A percentile compares a stretch with the other conserved stretches of the same genome.
Evolutionary conservation across 1,140 invertebrate species (phyloP).

Genomic region (Arctopsyche grandis): DNA sequence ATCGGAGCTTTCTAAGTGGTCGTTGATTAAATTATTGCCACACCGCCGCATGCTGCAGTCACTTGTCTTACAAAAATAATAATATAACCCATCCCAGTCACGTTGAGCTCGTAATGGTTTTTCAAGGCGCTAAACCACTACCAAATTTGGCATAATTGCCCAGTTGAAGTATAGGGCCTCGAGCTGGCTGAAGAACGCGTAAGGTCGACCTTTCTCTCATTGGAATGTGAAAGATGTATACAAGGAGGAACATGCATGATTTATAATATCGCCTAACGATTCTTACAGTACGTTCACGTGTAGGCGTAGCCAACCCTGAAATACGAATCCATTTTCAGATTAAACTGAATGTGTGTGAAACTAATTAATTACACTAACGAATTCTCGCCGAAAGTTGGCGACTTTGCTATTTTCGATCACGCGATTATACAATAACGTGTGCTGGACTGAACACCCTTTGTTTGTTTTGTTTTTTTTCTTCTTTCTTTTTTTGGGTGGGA

Average conservation of each 20-base stretch:
- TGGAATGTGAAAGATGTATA: conserved; percentile 25
- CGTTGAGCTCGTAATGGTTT: neutral
- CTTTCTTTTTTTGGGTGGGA: too few relatives aligned
- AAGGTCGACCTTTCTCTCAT: conserved; percentile 32
- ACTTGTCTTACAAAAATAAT: too few relatives aligned
- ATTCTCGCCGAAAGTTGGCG: conserved; percentile 14
- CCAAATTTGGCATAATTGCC: conserved; percentile 29
- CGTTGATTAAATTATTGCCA: neutral
- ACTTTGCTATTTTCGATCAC: neutral
- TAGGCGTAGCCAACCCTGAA: neutral
- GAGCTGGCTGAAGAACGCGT: neutral
- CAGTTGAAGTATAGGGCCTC: conserved; percentile 1
- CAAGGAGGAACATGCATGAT: neutral
- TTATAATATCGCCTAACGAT: neutral
- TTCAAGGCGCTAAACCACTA: conserved; percentile 7
- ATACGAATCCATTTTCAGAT: neutral
- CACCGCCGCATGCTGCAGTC: too few relatives aligned
- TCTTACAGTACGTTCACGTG: neutral
- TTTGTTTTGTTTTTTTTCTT: too few relatives aligned
- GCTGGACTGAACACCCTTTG: too few relatives aligned
- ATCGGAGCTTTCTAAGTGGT: neutral
- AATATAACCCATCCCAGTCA: too few relatives aligned
- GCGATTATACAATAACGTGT: conserved; percentile 10
- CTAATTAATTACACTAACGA: conserved; percentile 19
- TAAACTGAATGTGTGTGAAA: conserved; percentile 3